A percentile compares a stretch with the other conserved stretches of the same genome.
These are phyloP conservation scores for Cyprinodon brontotheroides DNA, from an alignment of 2,113 vertebrate species.

Conservation along the genomic window DNA sequence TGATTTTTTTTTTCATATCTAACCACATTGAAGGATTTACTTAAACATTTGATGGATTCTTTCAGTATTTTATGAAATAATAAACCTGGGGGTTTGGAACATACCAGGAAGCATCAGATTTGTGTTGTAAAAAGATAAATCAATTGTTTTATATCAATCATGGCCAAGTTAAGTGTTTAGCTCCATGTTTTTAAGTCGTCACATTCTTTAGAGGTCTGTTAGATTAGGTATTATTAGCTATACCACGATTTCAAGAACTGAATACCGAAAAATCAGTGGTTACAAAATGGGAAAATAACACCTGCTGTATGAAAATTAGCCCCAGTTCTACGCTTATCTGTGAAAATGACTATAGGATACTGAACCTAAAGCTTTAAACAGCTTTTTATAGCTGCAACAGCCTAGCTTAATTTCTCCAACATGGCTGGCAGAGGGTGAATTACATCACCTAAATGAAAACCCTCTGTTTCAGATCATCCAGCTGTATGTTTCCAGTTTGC, in stretches of 20 bases:
- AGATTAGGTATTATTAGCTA: background rate
- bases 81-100: too few species aligned
- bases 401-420: conserved; percentile 25
- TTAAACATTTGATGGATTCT: too few species aligned
- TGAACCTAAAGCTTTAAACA: conserved; percentile 1
- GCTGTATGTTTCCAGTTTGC: conserved; percentile 27
- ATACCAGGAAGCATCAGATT: too few species aligned
- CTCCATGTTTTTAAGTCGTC: too few species aligned
- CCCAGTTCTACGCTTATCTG: background rate
- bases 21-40: too few species aligned
- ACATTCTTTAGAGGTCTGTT: background rate
- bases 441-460: conserved; percentile 24
- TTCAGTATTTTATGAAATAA: too few species aligned
- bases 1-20: too few species aligned
- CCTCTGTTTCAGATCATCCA: conserved; percentile 20
- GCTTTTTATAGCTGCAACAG: conserved; percentile 2
- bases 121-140: too few species aligned
- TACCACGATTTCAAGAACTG: background rate
- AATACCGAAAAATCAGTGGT: background rate
- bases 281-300: background rate
- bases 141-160: background rate
- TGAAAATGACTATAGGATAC: background rate
- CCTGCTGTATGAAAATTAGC: background rate
- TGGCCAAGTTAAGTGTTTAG: background rate
- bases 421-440: conserved; percentile 30